phyloP scores from a whole-genome alignment of 2,888 invertebrate genomes.

The Apotomis capreana region DNA sequence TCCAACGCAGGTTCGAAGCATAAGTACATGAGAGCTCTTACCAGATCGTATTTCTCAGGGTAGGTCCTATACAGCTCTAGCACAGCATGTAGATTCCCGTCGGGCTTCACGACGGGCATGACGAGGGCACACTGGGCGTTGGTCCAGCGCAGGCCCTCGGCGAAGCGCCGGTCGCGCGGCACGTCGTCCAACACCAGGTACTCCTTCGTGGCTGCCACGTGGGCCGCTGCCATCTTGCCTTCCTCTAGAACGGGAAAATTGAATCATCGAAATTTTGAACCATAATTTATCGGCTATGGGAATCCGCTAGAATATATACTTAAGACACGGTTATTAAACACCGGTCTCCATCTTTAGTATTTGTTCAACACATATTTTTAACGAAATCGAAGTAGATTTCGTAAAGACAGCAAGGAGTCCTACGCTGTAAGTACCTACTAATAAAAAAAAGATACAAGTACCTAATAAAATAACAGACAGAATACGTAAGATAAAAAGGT shows the following conservation, averaged over 20 bases:
- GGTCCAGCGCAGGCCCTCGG: constrained; percentile 82
- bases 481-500: not conserved
- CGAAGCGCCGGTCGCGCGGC: constrained; percentile 81
- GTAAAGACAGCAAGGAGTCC: too few species aligned
- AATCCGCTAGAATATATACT: too few species aligned
- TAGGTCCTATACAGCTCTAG: constrained; percentile 82
- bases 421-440: too few species aligned
- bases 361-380: too few species aligned
- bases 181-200: constrained; percentile 82
- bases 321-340: too few species aligned
- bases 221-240: constrained; percentile 81
- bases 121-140: constrained; percentile 83
- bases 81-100: constrained; percentile 83
- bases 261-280: not conserved
- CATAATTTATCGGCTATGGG: too few species aligned
- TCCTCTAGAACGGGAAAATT: constrained; percentile 57
- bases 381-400: too few species aligned
- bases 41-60: constrained; percentile 64
- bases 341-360: too few species aligned
- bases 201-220: constrained; percentile 82
- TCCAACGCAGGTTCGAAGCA: too few species aligned
- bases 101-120: constrained; percentile 84
- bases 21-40: constrained; percentile 44
- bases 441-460: too few species aligned
- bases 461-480: too few species aligned